Evolutionary conservation across 2,888 invertebrate genomes (phyloP).

Genomic region (Lamellibrachia satsuma): DNA sequence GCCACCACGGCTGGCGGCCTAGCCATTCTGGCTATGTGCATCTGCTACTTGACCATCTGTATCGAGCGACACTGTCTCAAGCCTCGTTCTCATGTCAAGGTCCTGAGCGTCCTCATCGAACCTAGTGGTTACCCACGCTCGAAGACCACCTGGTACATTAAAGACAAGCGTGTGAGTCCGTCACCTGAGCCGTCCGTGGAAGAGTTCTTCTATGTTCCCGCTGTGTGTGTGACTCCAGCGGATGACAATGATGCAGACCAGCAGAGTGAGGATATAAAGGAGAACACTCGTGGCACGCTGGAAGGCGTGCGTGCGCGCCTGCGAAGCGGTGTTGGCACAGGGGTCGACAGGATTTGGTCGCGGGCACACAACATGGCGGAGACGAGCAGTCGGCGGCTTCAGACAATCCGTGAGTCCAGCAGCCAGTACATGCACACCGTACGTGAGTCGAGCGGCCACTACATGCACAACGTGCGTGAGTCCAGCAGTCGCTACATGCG

Average conservation of each 20-base stretch:
- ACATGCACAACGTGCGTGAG: slow-evolving; percentile 34
- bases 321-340: slow-evolving; percentile 50
- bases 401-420: slow-evolving; percentile 54
- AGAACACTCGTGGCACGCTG: slow-evolving; percentile 51
- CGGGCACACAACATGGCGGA: slow-evolving; percentile 38
- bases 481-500: slow-evolving; percentile 44
- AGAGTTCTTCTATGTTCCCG: slow-evolving; percentile 1
- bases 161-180: neutral
- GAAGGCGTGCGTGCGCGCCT: slow-evolving; percentile 55
- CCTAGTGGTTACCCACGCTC: neutral
- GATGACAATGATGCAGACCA: slow-evolving; percentile 40
- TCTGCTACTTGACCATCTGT: slow-evolving; percentile 23
- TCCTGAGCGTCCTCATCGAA: slow-evolving; percentile 20
- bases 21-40: slow-evolving; percentile 21
- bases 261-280: slow-evolving; percentile 7
- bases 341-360: slow-evolving; percentile 51
- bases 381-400: slow-evolving; percentile 34
- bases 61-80: slow-evolving; percentile 19
- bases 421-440: slow-evolving; percentile 53
- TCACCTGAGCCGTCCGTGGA: neutral
- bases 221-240: slow-evolving; percentile 41
- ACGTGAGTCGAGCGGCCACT: slow-evolving; percentile 49
- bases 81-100: slow-evolving; percentile 25
- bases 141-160: neutral
- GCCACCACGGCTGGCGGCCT: slow-evolving; percentile 19